A percentile compares a stretch with the other conserved stretches of the same genome.
These are phyloP conservation scores for Dendrolimus kikuchii DNA, from an alignment of 1,140 invertebrate species.

Conservation along the genomic window DNA sequence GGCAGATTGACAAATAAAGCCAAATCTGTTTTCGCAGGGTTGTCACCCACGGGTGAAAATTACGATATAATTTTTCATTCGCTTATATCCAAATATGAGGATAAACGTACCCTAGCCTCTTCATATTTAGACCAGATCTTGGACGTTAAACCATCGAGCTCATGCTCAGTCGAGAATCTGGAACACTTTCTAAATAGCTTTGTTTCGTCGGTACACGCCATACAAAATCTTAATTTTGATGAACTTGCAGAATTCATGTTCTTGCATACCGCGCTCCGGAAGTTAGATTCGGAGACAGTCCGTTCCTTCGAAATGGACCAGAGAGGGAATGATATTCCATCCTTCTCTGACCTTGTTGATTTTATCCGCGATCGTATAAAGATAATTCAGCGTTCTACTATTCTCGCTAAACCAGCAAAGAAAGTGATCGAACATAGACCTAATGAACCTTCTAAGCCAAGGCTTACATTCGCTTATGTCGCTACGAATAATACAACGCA, in stretches of 20 bases:
- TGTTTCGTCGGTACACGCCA: too few relatives aligned
- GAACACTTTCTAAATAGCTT: too few relatives aligned
- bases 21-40: background rate
- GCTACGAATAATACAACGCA: background rate
- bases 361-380: conserved; percentile 14
- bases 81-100: too few relatives aligned
- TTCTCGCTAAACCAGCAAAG: background rate
- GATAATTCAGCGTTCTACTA: conserved; percentile 10
- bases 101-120: too few relatives aligned
- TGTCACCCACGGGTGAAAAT: background rate
- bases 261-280: conserved; percentile 8
- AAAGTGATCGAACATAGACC: background rate
- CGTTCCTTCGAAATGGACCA: conserved; percentile 11
- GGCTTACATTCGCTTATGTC: background rate
- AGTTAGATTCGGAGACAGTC: conserved; percentile 2
- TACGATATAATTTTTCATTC: too few relatives aligned
- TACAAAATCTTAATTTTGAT: conserved; percentile 1
- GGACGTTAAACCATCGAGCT: too few relatives aligned
- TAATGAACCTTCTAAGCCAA: background rate
- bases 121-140: too few relatives aligned
- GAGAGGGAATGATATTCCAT: conserved; percentile 2
- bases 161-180: too few relatives aligned
- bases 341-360: conserved; percentile 9
- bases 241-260: conserved; percentile 11
- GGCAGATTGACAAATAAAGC: background rate